These are phyloP conservation scores for Gouania willdenowi DNA, from an alignment of 2,797 vertebrate genomes.

Conservation along the genomic window DNA sequence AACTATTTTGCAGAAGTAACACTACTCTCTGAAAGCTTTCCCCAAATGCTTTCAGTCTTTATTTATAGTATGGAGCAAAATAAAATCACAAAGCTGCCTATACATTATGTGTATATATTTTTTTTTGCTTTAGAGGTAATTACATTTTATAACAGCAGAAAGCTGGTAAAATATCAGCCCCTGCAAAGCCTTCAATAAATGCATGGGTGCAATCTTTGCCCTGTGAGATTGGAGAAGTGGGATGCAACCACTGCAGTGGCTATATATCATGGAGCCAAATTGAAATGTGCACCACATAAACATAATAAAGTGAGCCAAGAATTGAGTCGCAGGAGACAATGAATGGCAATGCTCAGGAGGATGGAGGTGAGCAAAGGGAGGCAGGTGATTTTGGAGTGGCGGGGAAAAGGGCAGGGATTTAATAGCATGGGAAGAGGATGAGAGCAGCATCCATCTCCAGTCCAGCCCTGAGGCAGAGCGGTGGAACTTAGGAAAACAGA, in stretches of 20 bases:
- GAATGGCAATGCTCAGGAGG: constrained; percentile 57
- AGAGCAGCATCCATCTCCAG: constrained; percentile 41
- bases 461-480: constrained; percentile 31
- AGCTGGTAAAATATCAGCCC: constrained; percentile 41
- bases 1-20: constrained; percentile 18
- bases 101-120: constrained; percentile 42
- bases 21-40: constrained; percentile 1
- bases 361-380: constrained; percentile 37
- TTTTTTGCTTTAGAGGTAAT: constrained; percentile 54
- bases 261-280: constrained; percentile 47
- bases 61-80: constrained; percentile 26
- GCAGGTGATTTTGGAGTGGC: constrained; percentile 44
- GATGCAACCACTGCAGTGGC: constrained; percentile 30
- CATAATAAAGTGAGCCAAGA: constrained; percentile 38
- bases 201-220: constrained; percentile 33
- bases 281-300: constrained; percentile 31
- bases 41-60: constrained; percentile 24
- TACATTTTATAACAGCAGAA: constrained; percentile 50
- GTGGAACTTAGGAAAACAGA: constrained; percentile 34
- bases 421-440: constrained; percentile 42
- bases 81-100: constrained; percentile 11
- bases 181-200: constrained; percentile 43
- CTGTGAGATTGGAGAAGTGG: constrained; percentile 25
- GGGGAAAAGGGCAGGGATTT: constrained; percentile 39
- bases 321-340: constrained; percentile 30